These are phyloP conservation scores for Drosophila robusta DNA, from an alignment of 2,888 invertebrate genomes.

Conservation along the genomic window DNA sequence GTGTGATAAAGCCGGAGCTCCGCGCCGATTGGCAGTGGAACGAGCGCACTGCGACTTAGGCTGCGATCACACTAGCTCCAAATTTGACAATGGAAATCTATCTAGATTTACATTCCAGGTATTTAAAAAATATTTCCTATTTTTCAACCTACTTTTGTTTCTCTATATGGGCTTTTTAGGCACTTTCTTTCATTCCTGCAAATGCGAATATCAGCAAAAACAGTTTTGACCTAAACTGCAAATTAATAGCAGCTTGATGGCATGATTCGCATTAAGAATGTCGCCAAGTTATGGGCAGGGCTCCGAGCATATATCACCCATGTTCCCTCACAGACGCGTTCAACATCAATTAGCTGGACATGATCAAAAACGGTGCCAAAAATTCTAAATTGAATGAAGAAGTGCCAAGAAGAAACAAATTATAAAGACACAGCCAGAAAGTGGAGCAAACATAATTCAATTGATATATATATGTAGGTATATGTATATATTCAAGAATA, in stretches of 20 bases:
- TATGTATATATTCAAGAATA: neutral
- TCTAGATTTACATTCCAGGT: too few relatives aligned
- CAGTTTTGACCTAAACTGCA: slow-evolving; percentile 6
- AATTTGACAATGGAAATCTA: too few relatives aligned
- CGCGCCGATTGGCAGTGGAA: slow-evolving; percentile 25
- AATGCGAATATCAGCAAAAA: neutral
- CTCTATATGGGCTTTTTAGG: neutral
- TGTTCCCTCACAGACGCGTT: neutral
- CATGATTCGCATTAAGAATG: neutral
- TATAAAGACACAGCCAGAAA: neutral
- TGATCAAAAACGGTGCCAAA: neutral
- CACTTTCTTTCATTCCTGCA: neutral
- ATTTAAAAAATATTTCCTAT: too few relatives aligned
- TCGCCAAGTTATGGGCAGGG: neutral
- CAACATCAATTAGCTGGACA: neutral
- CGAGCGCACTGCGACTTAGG: slow-evolving; percentile 22
- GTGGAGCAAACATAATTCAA: neutral
- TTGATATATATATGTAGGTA: neutral
- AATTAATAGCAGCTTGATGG: neutral
- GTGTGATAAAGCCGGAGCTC: slow-evolving; percentile 48
- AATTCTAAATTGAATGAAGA: neutral
- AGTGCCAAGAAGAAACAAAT: neutral
- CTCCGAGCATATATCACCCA: neutral
- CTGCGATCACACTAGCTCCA: slow-evolving; percentile 14
- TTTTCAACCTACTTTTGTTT: too few relatives aligned